phyloP scores from a whole-genome alignment of 2,888 invertebrate genomes.

The Dolichopus griseipennis region DNA sequence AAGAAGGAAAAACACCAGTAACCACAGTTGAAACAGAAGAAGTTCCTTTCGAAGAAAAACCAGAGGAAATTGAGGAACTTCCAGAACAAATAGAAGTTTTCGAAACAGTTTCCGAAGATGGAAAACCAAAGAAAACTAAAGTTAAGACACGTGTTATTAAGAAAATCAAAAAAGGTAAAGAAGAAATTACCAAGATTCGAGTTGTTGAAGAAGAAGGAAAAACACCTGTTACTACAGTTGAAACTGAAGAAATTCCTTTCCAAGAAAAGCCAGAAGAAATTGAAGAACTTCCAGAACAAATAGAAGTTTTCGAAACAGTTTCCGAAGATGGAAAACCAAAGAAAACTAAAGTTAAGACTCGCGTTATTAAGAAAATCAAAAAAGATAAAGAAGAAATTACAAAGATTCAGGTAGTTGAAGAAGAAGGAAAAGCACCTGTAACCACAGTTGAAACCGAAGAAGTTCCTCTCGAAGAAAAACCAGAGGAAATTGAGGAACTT shows the following conservation, averaged over 20 bases:
- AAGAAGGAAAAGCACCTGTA: slow-evolving; percentile 29
- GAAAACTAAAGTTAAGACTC: slow-evolving; percentile 34
- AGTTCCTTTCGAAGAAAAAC: slow-evolving; percentile 25
- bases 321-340: slow-evolving; percentile 33
- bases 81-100: slow-evolving; percentile 37
- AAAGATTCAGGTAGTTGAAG: slow-evolving; percentile 34
- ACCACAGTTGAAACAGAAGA: slow-evolving; percentile 31
- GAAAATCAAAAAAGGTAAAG: slow-evolving; percentile 36
- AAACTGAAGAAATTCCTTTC: slow-evolving; percentile 25
- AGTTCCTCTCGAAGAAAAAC: slow-evolving; percentile 16
- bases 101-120: slow-evolving; percentile 41
- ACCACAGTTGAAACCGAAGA: slow-evolving; percentile 28
- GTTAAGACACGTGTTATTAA: slow-evolving; percentile 35
- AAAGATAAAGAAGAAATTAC: slow-evolving; percentile 33
- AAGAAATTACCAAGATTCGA: slow-evolving; percentile 36
- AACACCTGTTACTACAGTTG: slow-evolving; percentile 31
- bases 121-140: slow-evolving; percentile 32
- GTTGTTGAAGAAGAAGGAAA: slow-evolving; percentile 34
- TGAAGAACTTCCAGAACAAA: slow-evolving; percentile 33
- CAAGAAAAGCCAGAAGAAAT: slow-evolving; percentile 29
- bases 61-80: slow-evolving; percentile 32
- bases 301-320: slow-evolving; percentile 15
- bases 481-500: slow-evolving; percentile 18
- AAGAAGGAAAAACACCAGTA: slow-evolving; percentile 41
- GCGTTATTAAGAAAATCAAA: slow-evolving; percentile 28